phyloP scores from a whole-genome alignment of 2,113 vertebrate genomes.

The Lasiurus cinereus region DNA sequence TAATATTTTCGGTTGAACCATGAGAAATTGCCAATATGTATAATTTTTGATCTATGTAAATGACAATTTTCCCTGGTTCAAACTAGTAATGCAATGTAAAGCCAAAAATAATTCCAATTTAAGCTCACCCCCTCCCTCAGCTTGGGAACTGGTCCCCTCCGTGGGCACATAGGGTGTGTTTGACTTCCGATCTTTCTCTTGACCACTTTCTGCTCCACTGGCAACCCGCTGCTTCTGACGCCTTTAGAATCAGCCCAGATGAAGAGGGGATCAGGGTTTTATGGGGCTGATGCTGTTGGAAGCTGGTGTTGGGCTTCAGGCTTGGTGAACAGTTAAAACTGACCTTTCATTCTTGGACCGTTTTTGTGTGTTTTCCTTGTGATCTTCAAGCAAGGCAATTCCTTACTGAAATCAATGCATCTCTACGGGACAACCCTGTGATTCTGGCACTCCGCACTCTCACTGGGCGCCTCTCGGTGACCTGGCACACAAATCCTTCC shows the following conservation, averaged over 20 bases:
- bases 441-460: neutral
- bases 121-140: neutral
- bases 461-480: too few relatives aligned
- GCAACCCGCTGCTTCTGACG: neutral
- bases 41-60: neutral
- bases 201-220: too few relatives aligned
- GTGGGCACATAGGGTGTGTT: fast-evolving
- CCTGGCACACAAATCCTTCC: neutral
- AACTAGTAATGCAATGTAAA: neutral
- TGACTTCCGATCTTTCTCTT: neutral
- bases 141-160: neutral
- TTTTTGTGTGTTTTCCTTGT: neutral
- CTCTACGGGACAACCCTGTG: too few relatives aligned
- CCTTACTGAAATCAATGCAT: neutral
- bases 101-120: neutral
- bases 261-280: neutral
- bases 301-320: neutral
- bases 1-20: neutral
- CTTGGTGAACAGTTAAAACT: neutral
- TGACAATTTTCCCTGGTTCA: neutral
- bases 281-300: neutral
- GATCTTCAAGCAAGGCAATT: neutral
- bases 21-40: neutral
- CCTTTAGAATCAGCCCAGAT: neutral
- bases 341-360: neutral